Percentiles rank a stretch among this genome's conserved stretches.
Conservation (phyloP, 2,888 invertebrate genomes). For the Hymenopus coronatus region DNA sequence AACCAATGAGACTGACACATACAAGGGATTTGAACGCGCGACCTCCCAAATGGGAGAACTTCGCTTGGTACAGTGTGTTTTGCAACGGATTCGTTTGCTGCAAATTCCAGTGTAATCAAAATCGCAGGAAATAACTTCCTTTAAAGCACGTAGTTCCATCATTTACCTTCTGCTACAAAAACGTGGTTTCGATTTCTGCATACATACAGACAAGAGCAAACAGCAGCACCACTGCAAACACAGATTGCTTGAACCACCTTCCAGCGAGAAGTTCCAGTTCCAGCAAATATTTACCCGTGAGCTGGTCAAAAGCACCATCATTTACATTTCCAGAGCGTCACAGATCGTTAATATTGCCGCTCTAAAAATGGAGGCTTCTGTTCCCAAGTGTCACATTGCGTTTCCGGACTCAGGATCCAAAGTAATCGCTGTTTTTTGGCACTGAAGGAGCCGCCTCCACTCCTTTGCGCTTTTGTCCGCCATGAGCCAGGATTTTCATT, state of each 20-base stretch:
- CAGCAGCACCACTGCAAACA: background rate
- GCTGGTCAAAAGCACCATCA: background rate
- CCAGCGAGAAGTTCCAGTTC: background rate
- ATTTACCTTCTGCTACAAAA: background rate
- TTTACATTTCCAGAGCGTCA: background rate
- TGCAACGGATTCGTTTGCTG: background rate
- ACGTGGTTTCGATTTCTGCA: background rate
- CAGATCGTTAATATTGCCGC: background rate
- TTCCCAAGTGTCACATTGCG: background rate
- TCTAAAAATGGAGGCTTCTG: background rate
- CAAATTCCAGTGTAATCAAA: background rate
- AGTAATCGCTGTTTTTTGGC: no score
- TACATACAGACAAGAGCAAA: background rate
- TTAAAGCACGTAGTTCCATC: background rate
- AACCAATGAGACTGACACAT: no score
- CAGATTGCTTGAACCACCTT: background rate
- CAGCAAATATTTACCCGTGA: background rate
- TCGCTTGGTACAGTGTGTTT: background rate
- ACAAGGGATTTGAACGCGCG: no score
- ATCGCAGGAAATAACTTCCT: background rate
- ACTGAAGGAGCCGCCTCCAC: no score
- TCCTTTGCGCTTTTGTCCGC: no score
- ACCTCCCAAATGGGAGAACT: no score
- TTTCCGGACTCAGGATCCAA: background rate
- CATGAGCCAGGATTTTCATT: no score